These are phyloP conservation scores for Pelochelys cantorii DNA, from an alignment of 2,797 vertebrate genomes.

Conservation along the genomic window DNA sequence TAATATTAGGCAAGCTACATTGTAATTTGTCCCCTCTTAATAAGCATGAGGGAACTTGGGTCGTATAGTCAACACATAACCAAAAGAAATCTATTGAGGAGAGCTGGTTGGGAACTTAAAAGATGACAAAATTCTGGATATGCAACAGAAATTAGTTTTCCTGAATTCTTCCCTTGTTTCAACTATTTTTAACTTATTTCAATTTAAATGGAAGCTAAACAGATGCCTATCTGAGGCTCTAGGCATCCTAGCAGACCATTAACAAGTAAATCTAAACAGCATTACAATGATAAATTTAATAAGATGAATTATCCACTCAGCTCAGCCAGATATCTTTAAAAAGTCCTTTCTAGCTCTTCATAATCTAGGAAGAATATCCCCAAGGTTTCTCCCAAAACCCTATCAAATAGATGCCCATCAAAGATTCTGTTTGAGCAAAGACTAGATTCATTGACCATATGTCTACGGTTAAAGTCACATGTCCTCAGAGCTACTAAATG, in stretches of 20 bases:
- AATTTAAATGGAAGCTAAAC: not conserved
- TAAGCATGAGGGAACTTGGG: not conserved
- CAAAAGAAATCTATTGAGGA: not conserved
- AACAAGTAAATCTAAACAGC: not conserved
- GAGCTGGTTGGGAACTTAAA: not conserved
- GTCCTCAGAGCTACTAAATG: slow-evolving; percentile 5
- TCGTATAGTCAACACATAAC: not conserved
- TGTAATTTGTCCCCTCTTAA: not conserved
- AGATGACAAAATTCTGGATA: not conserved
- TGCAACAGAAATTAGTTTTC: not conserved
- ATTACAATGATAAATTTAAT: not conserved
- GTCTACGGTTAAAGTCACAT: slow-evolving; percentile 41
- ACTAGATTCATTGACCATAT: not conserved
- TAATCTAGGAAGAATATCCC: not conserved
- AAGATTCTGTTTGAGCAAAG: not conserved
- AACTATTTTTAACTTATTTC: not conserved
- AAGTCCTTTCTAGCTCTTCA: not conserved
- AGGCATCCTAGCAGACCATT: not conserved
- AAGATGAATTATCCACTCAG: not conserved
- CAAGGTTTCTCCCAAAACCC: not conserved
- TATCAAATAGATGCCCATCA: slow-evolving; percentile 19
- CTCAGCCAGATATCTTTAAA: not conserved
- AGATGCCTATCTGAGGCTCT: not conserved
- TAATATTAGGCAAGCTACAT: not conserved
- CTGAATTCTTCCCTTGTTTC: not conserved